Percentiles rank a stretch among this genome's conserved stretches.
Evolutionary conservation across 2,113 vertebrate genomes (phyloP).

Genomic region (Eupsittula cactorum): DNA sequence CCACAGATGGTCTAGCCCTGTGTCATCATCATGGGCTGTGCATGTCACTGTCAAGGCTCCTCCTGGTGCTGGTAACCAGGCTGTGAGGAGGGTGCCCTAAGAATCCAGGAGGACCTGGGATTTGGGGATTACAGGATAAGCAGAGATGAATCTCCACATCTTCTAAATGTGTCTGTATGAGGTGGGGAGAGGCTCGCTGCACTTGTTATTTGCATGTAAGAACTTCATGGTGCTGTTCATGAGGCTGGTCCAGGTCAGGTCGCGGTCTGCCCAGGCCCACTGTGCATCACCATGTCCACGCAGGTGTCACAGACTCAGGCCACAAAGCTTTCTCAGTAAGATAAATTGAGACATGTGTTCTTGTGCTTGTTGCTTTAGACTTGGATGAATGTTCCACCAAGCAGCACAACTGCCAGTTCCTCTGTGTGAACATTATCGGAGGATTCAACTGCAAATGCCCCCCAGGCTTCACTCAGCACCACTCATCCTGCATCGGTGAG

Average conservation of each 20-base stretch:
- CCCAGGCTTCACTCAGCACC: slow-evolving; percentile 90
- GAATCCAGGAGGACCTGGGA: not conserved
- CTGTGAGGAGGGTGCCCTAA: not conserved
- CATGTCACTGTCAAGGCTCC: not conserved
- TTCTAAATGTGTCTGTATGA: not conserved
- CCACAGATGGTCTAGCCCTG: not conserved
- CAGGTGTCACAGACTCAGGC: not conserved
- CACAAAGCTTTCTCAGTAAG: not conserved
- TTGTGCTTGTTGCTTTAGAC: slow-evolving; percentile 72
- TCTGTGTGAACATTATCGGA: slow-evolving; percentile 90
- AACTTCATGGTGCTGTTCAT: fast-evolving
- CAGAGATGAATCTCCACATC: not conserved
- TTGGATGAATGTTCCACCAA: slow-evolving; percentile 94
- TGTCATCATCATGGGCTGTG: not conserved
- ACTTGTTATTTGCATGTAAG: not conserved
- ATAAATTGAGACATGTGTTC: not conserved
- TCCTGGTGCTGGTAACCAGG: not conserved
- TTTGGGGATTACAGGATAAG: not conserved
- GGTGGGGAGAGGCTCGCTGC: not conserved
- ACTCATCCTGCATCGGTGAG: slow-evolving; percentile 91
- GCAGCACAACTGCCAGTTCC: slow-evolving; percentile 96
- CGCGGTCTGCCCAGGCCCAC: not conserved
- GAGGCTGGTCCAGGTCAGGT: not conserved
- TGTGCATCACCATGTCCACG: fast-evolving
- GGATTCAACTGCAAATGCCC: slow-evolving; percentile 93